Percentiles rank a stretch among this genome's conserved stretches.
These are phyloP conservation scores for Acanthaster planci DNA, from an alignment of 35 echinoderm and acorn worm genomes.

Conservation along the genomic window DNA sequence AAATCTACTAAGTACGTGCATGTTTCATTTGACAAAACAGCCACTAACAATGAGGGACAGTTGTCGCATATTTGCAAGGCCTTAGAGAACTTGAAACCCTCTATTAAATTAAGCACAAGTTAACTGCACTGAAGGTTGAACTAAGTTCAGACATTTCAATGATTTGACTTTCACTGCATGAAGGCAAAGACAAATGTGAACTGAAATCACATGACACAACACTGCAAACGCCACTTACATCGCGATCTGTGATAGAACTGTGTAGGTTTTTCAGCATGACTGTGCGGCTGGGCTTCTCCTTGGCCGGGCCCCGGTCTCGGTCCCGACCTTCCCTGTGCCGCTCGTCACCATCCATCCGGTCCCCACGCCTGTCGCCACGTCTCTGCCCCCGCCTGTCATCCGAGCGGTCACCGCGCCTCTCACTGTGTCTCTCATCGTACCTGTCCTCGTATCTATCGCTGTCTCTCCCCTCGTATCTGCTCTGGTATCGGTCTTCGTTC, in stretches of 20 bases:
- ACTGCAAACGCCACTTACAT: slow-evolving; percentile 4
- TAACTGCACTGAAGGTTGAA: too few species aligned
- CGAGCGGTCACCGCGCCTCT: neutral
- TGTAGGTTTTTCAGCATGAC: slow-evolving; percentile 37
- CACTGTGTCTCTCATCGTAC: slow-evolving; percentile 15
- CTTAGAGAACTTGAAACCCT: too few species aligned
- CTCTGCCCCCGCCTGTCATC: neutral
- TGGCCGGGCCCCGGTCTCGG: neutral
- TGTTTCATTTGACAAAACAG: too few species aligned
- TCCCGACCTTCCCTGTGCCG: neutral
- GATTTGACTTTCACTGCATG: too few species aligned
- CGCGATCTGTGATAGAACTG: slow-evolving; percentile 26
- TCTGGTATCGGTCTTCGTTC: slow-evolving; percentile 11
- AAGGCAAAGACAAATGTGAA: too few species aligned
- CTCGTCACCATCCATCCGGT: neutral
- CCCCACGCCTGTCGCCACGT: neutral
- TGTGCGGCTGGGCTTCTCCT: slow-evolving; percentile 37
- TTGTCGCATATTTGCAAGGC: too few species aligned
- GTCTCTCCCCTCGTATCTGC: neutral
- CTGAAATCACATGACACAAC: too few species aligned
- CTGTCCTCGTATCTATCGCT: neutral
- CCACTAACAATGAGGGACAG: too few species aligned
- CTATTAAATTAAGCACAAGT: too few species aligned
- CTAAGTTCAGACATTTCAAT: too few species aligned
- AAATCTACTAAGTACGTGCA: too few species aligned